Base-by-base conservation (phyloP, 2,113 vertebrate species). In the Elephas maximus region DNA sequence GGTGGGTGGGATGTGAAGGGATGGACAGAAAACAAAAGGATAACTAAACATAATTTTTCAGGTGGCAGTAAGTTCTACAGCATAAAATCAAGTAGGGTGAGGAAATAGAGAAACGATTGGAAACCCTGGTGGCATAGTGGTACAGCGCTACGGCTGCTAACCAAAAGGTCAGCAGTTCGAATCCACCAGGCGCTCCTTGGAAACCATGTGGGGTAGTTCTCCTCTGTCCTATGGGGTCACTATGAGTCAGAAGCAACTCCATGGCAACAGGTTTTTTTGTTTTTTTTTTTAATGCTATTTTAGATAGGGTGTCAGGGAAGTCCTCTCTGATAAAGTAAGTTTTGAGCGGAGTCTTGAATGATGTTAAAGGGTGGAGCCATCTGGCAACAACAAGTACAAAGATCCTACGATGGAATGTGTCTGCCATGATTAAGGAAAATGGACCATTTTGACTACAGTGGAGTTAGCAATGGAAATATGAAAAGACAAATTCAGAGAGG, bases 1-100 rank as follows among this genome's bases (percentile, higher is more conserved):
- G 26, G 0, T 30, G 45, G 33, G 1, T n/a, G 12, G 41, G n/a
- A 14, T 20, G 0, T n/a, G 28, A 79, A n/a, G 48, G 33, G n/a
- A 69, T 45, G 26, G 14, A 93, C 23, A 65, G 87, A 73, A 90
- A 74, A 83, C 76, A 93, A 79, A 83, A 30, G 45, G 44, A 24
- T 45, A 85, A 62, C 51, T 33, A 87, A 77, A 44, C 26, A 23
- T 57, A 28, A 45, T 53, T 69, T 85, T 9, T 76, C 82, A 28
- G 11, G 48, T 92, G 20, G 67, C 5, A 24, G 3, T 76, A 53
- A 86, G 41, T 65, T 51, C 84, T 73, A 3, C 15, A 30, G 30
- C 82, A 44, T 30, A 79, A 44, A 83, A 76, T 45, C 51, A 77
- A 62, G 73, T 6, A 15, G 57, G 41, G 33, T 30, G 5, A 78